These are phyloP conservation scores for Ia io DNA, from an alignment of 2,113 vertebrate genomes.

Conservation along the genomic window DNA sequence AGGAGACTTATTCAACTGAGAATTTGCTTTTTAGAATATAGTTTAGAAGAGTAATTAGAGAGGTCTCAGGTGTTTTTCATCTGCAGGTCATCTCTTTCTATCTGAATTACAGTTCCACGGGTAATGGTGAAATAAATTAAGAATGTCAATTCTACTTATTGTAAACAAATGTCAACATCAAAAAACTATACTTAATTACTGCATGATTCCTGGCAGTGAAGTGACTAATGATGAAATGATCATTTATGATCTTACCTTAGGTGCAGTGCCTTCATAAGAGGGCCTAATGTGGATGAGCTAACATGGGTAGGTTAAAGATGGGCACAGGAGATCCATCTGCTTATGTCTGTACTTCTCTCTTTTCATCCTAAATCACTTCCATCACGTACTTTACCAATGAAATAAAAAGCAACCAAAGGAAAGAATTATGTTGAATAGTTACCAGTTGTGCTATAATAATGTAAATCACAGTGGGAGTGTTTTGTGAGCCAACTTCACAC, in stretches of 20 bases:
- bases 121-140: slow-evolving; percentile 14
- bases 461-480: neutral
- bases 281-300: neutral
- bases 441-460: neutral
- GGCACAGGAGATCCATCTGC: neutral
- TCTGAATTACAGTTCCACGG: neutral
- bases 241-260: neutral
- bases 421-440: neutral
- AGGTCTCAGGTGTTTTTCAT: neutral
- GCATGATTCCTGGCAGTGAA: neutral
- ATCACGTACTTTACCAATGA: neutral
- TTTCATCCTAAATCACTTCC: neutral
- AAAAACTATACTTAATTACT: neutral
- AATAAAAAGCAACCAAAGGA: neutral
- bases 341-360: neutral
- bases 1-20: slow-evolving; percentile 8
- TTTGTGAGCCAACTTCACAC: neutral
- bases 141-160: slow-evolving; percentile 9
- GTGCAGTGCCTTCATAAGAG: neutral
- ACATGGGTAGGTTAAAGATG: neutral
- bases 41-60: slow-evolving; percentile 37
- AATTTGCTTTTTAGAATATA: slow-evolving; percentile 36
- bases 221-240: neutral
- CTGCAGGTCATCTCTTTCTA: neutral
- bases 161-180: neutral